Base-by-base conservation (phyloP, 2,797 vertebrate species). In the Fistularia commersonii region DNA sequence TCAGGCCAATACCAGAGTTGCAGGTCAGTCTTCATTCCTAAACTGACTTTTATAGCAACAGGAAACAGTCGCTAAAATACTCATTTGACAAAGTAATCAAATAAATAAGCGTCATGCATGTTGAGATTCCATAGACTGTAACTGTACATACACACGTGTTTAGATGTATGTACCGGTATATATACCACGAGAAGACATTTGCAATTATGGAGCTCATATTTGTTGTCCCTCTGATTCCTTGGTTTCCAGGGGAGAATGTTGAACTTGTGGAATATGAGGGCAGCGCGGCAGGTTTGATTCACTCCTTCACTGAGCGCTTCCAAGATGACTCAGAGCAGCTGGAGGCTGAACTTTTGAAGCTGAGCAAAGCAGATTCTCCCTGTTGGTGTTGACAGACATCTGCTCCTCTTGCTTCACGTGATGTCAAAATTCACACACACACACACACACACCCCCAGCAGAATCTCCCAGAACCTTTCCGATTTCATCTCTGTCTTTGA, bases 1-100 rank as follows among this genome's bases (percentile, higher is more conserved):
- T 54, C 95, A 96, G 82, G 93, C 93, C 48, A 97, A 96, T 82
- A 93, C 93, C 48, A 83, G n/a, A 41, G 58, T 94, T n/a, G 88
- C 81, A 39, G 93, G 94, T 96, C 51, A 5, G 61, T 48, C 34
- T 23, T 15, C 6, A 35, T 14, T 10, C 38, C 5, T 5, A n/a
- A n/a, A n/a, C n/a, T n/a, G n/a, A n/a, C n/a, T 40, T 10, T 5
- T 5, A 40, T 40, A 9, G 12, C 9, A n/a, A n/a, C 3, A 10
- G 38, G 8, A 9, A 10, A 3, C 38, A 40, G 38, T 40, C 12
- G 10, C 38, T 40, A 9, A n/a, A n/a, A n/a, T n/a, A n/a, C 34
- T 35, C 6, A 8, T 6, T 35, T 6, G 6, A 35, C 34, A 35
- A 35, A 35, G 34, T 35, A 35, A 6, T 35, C 6, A 35, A 35